These are phyloP conservation scores for Cherax quadricarinatus DNA, from an alignment of 1,140 invertebrate species.

Conservation along the genomic window DNA sequence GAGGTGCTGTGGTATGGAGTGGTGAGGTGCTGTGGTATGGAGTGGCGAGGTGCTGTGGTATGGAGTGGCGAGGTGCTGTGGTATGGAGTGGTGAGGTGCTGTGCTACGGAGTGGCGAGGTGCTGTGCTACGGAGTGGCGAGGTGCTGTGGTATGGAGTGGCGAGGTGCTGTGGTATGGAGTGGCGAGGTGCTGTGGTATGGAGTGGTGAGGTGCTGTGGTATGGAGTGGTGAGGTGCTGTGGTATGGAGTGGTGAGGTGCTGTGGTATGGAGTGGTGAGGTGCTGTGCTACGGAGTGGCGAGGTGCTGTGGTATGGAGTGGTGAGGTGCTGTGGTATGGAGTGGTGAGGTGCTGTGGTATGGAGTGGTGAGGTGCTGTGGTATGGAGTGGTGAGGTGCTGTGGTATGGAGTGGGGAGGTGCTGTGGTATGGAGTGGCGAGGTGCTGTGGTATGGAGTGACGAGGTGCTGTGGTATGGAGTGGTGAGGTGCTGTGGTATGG, in stretches of 20 bases:
- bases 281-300: background rate
- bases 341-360: no score
- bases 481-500: background rate
- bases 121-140: no score
- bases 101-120: background rate
- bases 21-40: no score
- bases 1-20: no score
- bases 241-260: no score
- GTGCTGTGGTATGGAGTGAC: background rate
- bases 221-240: background rate
- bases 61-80: background rate
- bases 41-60: background rate
- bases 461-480: no score
- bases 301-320: background rate
- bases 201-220: background rate
- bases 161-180: background rate
- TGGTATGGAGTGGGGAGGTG: background rate
- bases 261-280: background rate
- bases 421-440: background rate
- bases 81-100: background rate
- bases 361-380: no score
- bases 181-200: background rate
- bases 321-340: background rate
- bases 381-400: background rate
- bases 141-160: no score